These are phyloP conservation scores for Erebia palarica DNA, from an alignment of 2,888 invertebrate species.

Conservation along the genomic window DNA sequence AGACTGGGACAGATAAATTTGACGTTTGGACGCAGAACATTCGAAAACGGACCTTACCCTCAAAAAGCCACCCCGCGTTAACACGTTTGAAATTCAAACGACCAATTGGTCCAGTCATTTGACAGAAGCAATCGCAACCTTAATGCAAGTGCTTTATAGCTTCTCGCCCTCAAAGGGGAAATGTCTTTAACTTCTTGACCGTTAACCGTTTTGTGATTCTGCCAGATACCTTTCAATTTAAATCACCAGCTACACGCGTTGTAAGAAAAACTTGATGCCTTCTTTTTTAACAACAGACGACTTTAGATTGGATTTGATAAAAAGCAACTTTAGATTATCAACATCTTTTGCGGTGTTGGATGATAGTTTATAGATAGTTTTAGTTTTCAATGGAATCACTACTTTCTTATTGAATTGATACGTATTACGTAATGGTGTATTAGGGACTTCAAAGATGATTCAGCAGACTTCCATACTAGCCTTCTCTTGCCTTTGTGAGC, in stretches of 20 bases:
- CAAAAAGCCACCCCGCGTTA: too few species aligned
- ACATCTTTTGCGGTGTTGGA: slow-evolving; percentile 10
- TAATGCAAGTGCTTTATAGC: too few species aligned
- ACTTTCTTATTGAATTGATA: slow-evolving; percentile 4
- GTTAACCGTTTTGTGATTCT: slow-evolving; percentile 38
- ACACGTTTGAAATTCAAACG: background rate
- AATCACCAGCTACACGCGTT: slow-evolving; percentile 17
- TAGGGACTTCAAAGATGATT: background rate
- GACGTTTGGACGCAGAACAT: too few species aligned
- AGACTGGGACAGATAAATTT: too few species aligned
- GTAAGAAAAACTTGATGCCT: slow-evolving; percentile 19
- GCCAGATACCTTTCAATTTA: slow-evolving; percentile 29
- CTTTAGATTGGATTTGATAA: slow-evolving; percentile 16
- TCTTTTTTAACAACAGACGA: slow-evolving; percentile 6
- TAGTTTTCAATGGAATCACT: slow-evolving; percentile 2
- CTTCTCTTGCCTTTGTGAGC: too few species aligned
- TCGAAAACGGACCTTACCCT: too few species aligned
- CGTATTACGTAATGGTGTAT: background rate
- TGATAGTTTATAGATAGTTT: slow-evolving; percentile 4
- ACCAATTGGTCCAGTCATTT: background rate
- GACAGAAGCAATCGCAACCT: background rate
- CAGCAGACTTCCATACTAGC: background rate
- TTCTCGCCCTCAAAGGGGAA: background rate
- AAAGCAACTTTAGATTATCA: slow-evolving; percentile 17
- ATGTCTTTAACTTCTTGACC: slow-evolving; percentile 25